Base-by-base conservation (phyloP, 2,113 vertebrate species). In the Siphamia tubifer region DNA sequence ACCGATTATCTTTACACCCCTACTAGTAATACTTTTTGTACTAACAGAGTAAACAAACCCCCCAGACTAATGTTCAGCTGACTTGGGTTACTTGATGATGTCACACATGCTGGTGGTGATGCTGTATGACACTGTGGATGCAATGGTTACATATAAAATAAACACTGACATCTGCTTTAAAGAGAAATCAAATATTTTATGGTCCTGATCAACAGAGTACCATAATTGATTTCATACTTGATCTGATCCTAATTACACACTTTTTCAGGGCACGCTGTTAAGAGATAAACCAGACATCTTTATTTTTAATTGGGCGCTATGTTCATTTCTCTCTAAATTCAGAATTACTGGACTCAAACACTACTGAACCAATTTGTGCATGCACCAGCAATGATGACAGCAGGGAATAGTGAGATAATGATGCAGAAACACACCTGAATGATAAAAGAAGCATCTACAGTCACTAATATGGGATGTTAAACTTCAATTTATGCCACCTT, bases 321-420 rank as follows among this genome's bases (percentile, higher is more conserved):
- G 65, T 49, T 32, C 13, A 21, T 55, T 61, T 52, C 60, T 74
- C 49, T 53, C 23, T 65, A 16, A 25, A 34, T 24, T 63, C 31
- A 27, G 54, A 56, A 73, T 40, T 20, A 40, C 13, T 25, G 23
- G 36, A 38, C 32, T 45, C 64, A 49, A 43, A 65, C 31, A 24
- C 21, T 51, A 12, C 38, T 47, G 38, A 77, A 48, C 60, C 68
- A 55, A 60, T 70, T 79, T 77, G 56, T 68, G 60, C 38, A 17
- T 2, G 24, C 52, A 62, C 84, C 67, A 67, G 20, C 65, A 64
- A 25, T 53, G 53, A 74, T 49, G 34, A 80, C 73, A 77, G 58
- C 16, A 36, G 54, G 47, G 40, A 72, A 67, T 17, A 49, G 10
- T 23, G 40, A 31, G 39, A 62, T 57, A 76, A 75, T 65, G 35